Base-by-base conservation (phyloP, 2,797 vertebrate species). In the Macropodus opercularis region DNA sequence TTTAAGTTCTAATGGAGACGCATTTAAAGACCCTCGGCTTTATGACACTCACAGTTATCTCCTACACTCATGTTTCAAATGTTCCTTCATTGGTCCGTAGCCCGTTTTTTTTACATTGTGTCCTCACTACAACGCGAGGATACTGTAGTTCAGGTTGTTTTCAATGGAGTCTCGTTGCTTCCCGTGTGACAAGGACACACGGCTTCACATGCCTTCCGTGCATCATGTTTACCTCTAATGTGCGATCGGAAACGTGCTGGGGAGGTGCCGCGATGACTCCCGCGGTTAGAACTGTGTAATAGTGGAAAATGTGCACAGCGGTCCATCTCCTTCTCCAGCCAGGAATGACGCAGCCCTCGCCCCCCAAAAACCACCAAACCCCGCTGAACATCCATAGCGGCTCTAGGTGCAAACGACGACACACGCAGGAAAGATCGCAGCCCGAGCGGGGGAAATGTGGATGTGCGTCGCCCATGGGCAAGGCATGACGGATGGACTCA, bases 281-380 rank as follows among this genome's bases (percentile, higher is more conserved):
- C 43, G 59, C 50, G 57, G 80, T 70, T 61, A 46, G 79, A 75
- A 85, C 43, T 49, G 43, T 44, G 52, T 1, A 56, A 62, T 41
- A 75, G 62, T 56, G 59, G 49, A 64, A 56, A 80, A 83, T 79
- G 64, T 75, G 84, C 81, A 82, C 61, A 77, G 73, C 72, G 63
- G 70, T 68, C 84, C 81, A 74, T 84, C 75, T 83, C 59, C 65
- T 75, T 53, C 40, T 57, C 21, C 50, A 55, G 62, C 66, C 56
- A 39, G 38, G 68, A 78, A 87, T 90, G 89, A 89, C 86, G 88
- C 84, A 80, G 81, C 62, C 54, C 56, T 62, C 69, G 54, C 55
- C 52, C 60, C 50, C 70, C 19, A 66, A 48, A 69, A 71, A 49
- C 63, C 23, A 51, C 49, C 8, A 67, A 64, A 59, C 50, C 66